phyloP scores from a whole-genome alignment of 2,888 invertebrate genomes.

The Quadriops clusia region DNA sequence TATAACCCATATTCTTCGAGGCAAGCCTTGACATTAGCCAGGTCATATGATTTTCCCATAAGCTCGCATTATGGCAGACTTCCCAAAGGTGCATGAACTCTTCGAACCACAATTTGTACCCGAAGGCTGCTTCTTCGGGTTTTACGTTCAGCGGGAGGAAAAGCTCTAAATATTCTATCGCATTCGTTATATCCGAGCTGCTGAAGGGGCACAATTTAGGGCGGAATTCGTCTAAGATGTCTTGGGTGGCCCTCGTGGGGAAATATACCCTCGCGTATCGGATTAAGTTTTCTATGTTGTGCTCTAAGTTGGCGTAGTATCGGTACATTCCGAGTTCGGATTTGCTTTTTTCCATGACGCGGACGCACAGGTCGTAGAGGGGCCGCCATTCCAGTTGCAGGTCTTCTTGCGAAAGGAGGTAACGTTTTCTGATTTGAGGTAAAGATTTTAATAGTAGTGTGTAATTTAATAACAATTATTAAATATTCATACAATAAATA shows the following conservation, averaged over 20 bases:
- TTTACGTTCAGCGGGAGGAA: constrained; percentile 67
- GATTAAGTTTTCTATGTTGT: constrained; percentile 26
- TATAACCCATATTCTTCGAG: constrained; percentile 62
- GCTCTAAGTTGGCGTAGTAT: constrained; percentile 26
- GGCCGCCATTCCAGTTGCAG: constrained; percentile 77
- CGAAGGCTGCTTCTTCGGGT: constrained; percentile 48
- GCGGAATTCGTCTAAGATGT: constrained; percentile 73
- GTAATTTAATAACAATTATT: constrained; percentile 8
- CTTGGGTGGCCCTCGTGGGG: constrained; percentile 61
- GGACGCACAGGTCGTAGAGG: constrained; percentile 55
- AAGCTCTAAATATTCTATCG: constrained; percentile 52
- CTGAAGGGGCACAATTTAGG: constrained; percentile 70
- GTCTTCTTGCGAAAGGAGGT: constrained; percentile 66
- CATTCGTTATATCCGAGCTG: constrained; percentile 37
- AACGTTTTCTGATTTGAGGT: constrained; percentile 66
- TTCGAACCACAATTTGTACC: constrained; percentile 68
- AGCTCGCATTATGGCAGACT: constrained; percentile 57
- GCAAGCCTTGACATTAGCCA: constrained; percentile 63
- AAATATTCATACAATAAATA: constrained; percentile 2
- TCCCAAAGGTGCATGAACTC: constrained; percentile 71
- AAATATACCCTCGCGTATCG: constrained; percentile 44
- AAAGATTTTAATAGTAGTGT: constrained; percentile 11
- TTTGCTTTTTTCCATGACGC: constrained; percentile 45
- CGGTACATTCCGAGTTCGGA: constrained; percentile 49
- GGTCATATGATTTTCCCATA: constrained; percentile 56